Percentiles rank a stretch among this genome's conserved stretches.
Conservation (phyloP, 2,113 vertebrate species). For the Falco punctatus region DNA sequence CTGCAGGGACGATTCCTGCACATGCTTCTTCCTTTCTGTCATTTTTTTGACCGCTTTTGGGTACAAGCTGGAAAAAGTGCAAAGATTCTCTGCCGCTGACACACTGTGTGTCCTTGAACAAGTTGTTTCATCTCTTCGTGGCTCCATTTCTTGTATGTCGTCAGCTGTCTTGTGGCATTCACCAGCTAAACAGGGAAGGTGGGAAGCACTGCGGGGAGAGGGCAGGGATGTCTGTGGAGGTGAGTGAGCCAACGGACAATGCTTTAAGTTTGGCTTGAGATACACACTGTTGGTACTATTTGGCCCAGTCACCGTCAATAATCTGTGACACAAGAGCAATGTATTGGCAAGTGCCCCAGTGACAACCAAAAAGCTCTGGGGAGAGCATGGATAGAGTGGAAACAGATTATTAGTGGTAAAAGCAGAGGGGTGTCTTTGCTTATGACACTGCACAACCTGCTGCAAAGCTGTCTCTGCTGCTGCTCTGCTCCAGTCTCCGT, state of each 20-base stretch:
- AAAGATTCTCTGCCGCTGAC: background rate
- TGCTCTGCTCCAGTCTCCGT: background rate
- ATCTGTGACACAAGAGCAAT: background rate
- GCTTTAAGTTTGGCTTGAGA: background rate
- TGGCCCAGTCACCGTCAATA: background rate
- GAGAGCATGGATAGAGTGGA: background rate
- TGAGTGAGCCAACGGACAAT: background rate
- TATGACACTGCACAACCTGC: background rate
- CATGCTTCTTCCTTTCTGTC: background rate
- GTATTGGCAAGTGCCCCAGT: background rate
- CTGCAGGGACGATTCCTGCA: background rate
- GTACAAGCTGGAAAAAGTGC: background rate
- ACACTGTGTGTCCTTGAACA: background rate
- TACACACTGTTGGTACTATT: background rate
- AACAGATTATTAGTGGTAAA: background rate
- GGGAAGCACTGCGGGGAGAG: background rate
- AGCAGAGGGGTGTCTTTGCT: background rate
- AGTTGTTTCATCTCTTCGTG: background rate
- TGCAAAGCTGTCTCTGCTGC: conserved; percentile 18
- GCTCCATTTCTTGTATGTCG: background rate
- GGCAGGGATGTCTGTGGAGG: background rate
- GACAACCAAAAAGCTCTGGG: background rate
- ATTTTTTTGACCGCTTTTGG: background rate
- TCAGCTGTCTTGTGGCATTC: background rate
- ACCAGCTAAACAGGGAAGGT: background rate